Base-by-base conservation (phyloP, 2,113 vertebrate genomes). In the Deroptyus accipitrinus region DNA sequence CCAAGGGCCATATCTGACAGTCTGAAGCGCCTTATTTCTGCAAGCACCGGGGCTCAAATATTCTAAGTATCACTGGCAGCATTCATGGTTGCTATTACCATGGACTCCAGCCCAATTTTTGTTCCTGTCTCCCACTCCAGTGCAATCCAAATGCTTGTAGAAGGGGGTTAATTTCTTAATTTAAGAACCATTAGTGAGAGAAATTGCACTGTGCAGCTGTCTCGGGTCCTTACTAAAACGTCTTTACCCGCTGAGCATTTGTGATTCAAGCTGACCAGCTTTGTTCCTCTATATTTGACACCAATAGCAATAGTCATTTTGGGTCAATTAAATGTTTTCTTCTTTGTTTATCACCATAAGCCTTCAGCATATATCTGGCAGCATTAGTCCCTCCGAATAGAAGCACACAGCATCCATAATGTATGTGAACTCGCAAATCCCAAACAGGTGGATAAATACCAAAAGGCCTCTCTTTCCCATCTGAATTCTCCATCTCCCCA, bases 111-210 rank as follows among this genome's bases (percentile, higher is more conserved):
- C 95, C 96, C 86, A 95, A 96, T 97, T 92, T 96, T 19, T 94
- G 67, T 94, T 91, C 61, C 95, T 88, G 90, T 96, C 96, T 96
- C 86, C 94, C 86, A 86, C 80, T 91, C 76, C 77, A 82, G 69
- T 6, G 9, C 88, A 90, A 93, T 86, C 66, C 73, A 95, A 96
- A 97, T 82, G 86, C 73, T 78, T 88, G 80, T 86, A 59, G 92
- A 96, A 96, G 74, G 77, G 86, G 95, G 94, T 96, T 96, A 96
- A 97, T 96, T 96, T 94, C 94, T 96, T 96, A 97, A 96, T 96
- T 96, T 97, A 93, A 89, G 94, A 97, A 94, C 92, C 90, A 96
- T 97, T 97, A 96, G 95, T 94, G 92, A 96, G 96, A 97, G 80
- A 96, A 96, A 97, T 96, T 97, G 94, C 94, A 73, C 57, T 5